A percentile compares a stretch with the other conserved stretches of the same genome.
Evolutionary conservation across 2,888 invertebrate species (phyloP).

Genomic region (Rotaria magnacalcarata): DNA sequence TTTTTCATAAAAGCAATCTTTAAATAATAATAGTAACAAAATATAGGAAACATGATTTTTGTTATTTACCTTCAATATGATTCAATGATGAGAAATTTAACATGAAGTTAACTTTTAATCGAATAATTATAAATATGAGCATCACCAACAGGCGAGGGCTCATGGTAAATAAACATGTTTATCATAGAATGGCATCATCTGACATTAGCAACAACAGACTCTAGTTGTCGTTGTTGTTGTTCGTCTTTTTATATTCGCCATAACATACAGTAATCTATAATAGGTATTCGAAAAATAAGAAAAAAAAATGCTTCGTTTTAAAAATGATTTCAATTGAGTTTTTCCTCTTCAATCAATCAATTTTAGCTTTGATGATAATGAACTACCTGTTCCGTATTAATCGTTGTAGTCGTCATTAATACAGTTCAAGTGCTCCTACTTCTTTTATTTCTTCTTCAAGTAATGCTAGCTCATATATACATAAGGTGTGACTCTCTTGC

Average conservation of each 20-base stretch:
- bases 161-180: conserved; percentile 16
- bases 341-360: not conserved
- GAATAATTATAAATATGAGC: not conserved
- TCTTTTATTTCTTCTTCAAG: not conserved
- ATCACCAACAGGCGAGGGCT: not conserved
- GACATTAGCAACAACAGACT: conserved; percentile 8
- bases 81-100: not conserved
- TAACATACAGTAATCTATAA: not conserved
- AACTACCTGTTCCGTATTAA: not conserved
- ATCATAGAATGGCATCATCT: conserved; percentile 8
- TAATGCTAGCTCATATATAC: not conserved
- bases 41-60: not conserved
- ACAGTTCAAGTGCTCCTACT: not conserved
- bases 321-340: not conserved
- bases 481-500: not conserved
- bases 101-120: not conserved
- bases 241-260: not conserved
- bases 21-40: not conserved
- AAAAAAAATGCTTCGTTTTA: not conserved
- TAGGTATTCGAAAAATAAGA: too few relatives aligned
- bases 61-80: not conserved
- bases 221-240: not conserved
- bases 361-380: not conserved
- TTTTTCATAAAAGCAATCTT: conserved; percentile 34
- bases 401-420: not conserved